Evolutionary conservation across 2,797 vertebrate genomes (phyloP), one percentile per base, ranked within the genome.

Genomic region (Macroramphosus scolopax): DNA sequence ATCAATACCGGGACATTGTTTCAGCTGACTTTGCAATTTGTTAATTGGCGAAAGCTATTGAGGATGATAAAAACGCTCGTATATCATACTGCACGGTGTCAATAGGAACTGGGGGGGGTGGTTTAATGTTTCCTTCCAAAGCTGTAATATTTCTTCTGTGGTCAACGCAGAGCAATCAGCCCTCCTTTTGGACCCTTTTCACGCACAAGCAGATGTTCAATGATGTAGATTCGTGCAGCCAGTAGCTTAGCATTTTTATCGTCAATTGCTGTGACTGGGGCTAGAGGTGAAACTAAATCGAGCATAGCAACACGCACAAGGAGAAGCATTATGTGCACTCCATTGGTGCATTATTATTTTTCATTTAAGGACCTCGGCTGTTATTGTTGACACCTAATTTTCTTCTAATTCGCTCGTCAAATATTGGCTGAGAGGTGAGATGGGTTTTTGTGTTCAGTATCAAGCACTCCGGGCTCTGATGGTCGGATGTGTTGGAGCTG

Each of bases 191-290:
- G 83, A 71, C 51, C 66, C 64, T 60, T 44, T 54, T 65, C 56
- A 61, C 73, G 77, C 68, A 70, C 51, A 63, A 65, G 81, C 84
- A 88, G 83, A 83, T 88, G 82, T 77, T 85, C 63, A 51, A 53
- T 64, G 62, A 39, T 14, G 20, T 8, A 28, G 43, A 54, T 58
- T 76, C 71, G 66, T 53, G 70, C 59, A 64, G 75, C 66, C 29
- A 45, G 14, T 37, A 55, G 12, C 53, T 68, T 50, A 56, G 40
- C 54, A 41, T 51, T n/a, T n/a, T n/a, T n/a, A n/a, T n/a, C n/a
- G n/a, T n/a, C n/a, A n/a, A n/a, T n/a, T n/a, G n/a, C n/a, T n/a
- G n/a, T n/a, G n/a, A n/a, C n/a, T n/a, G n/a, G n/a, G n/a, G n/a
- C n/a, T n/a, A n/a, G n/a, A n/a, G n/a, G n/a, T n/a, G n/a, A n/a